Evolutionary conservation across 2,797 vertebrate species (phyloP).

Genomic region (Acanthopagrus latus): DNA sequence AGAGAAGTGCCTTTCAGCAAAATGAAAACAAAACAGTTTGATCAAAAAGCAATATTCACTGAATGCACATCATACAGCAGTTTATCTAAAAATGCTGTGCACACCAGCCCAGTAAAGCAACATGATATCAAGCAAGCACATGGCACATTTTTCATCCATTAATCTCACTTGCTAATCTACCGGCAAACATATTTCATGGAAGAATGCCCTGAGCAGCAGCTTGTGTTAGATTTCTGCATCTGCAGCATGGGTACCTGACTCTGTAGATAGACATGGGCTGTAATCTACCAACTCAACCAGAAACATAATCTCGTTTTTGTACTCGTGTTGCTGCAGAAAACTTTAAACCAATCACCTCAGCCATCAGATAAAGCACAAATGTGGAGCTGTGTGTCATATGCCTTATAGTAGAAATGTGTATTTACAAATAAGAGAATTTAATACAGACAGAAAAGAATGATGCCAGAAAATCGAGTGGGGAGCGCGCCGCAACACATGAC

Average conservation of each 20-base stretch:
- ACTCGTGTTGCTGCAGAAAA: neutral
- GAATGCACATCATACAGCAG: neutral
- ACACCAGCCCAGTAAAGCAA: neutral
- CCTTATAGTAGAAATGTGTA: neutral
- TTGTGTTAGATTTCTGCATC: slow-evolving; percentile 26
- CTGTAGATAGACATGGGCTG: slow-evolving; percentile 33
- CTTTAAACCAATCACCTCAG: neutral
- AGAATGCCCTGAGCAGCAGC: slow-evolving; percentile 35
- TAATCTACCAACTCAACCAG: slow-evolving; percentile 29
- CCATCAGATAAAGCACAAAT: neutral
- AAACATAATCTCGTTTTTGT: slow-evolving; percentile 35
- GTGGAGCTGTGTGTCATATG: neutral
- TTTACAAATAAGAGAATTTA: neutral
- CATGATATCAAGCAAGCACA: slow-evolving; percentile 12
- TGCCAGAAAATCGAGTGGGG: neutral
- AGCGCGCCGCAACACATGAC: too few relatives aligned
- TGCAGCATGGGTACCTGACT: slow-evolving; percentile 16
- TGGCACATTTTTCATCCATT: slow-evolving; percentile 1
- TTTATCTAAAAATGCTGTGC: slow-evolving; percentile 4
- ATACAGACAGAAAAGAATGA: neutral
- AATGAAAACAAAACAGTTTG: neutral
- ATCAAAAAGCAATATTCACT: neutral
- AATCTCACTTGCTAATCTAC: slow-evolving; percentile 36
- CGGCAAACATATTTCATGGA: slow-evolving; percentile 52
- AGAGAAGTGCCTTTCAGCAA: neutral